Conservation (phyloP, 2,888 invertebrate species). For the Zygothrica quintamaculata region DNA sequence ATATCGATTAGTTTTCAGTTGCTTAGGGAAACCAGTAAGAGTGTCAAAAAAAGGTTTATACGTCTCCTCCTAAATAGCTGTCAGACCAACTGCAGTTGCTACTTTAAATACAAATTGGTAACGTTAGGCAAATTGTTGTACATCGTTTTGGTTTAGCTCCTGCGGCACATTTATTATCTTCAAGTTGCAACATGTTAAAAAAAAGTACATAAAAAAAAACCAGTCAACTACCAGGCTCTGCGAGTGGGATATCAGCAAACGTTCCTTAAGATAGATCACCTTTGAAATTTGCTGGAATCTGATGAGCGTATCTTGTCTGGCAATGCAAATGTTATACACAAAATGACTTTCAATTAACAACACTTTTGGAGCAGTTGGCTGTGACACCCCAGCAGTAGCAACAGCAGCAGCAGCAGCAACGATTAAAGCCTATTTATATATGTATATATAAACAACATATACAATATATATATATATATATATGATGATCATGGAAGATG, state of each 20-base stretch:
- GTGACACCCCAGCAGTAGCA: slow-evolving; percentile 58
- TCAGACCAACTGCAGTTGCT: slow-evolving; percentile 7
- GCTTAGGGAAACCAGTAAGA: background rate
- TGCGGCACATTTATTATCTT: slow-evolving; percentile 26
- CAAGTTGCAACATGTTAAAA: slow-evolving; percentile 11
- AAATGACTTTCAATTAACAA: slow-evolving; percentile 72
- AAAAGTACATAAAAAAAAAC: slow-evolving; percentile 25
- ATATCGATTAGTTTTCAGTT: too few relatives aligned
- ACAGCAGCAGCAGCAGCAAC: too few relatives aligned
- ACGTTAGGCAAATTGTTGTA: slow-evolving; percentile 36
- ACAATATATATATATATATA: slow-evolving; percentile 65
- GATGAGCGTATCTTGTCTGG: slow-evolving; percentile 36
- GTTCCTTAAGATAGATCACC: slow-evolving; percentile 35
- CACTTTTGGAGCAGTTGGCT: slow-evolving; percentile 61
- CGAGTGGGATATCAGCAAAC: background rate
- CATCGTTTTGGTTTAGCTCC: slow-evolving; percentile 32
- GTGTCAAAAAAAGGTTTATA: slow-evolving; percentile 1
- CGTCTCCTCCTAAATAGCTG: slow-evolving; percentile 22
- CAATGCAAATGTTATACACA: slow-evolving; percentile 13
- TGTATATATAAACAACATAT: slow-evolving; percentile 47
- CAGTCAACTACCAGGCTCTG: slow-evolving; percentile 15
- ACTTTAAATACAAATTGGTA: slow-evolving; percentile 33
- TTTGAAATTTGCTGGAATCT: slow-evolving; percentile 10
- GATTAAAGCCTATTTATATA: slow-evolving; percentile 69
- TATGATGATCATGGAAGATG: slow-evolving; percentile 22